Evolutionary conservation across 2,797 vertebrate genomes (phyloP).

Genomic region (Accipiter badius): DNA sequence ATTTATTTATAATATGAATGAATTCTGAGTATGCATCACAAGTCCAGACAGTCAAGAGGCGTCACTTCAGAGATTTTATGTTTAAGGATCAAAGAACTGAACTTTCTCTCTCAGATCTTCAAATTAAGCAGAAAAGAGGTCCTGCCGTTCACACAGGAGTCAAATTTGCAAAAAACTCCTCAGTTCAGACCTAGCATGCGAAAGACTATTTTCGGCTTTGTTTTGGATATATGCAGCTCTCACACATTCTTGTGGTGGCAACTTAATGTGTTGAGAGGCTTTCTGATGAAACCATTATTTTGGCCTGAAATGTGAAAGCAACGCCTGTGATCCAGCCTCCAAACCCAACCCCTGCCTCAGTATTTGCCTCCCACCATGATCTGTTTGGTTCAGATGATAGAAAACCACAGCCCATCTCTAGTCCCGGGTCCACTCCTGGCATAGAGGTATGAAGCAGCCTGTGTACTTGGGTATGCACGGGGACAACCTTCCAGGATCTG

Average conservation of each 20-base stretch:
- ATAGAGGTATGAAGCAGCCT: neutral
- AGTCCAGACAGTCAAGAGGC: neutral
- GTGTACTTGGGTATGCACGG: fast-evolving
- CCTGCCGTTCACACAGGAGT: neutral
- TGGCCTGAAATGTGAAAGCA: neutral
- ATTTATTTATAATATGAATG: neutral
- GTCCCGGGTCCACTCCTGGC: neutral
- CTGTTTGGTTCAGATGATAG: neutral
- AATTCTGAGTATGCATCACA: neutral
- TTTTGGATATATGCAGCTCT: neutral
- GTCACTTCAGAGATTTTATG: neutral
- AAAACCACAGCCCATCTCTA: neutral
- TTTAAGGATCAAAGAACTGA: neutral
- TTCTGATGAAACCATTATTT: neutral
- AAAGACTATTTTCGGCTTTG: neutral
- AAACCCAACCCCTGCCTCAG: neutral
- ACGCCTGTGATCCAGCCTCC: fast-evolving
- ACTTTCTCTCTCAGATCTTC: neutral
- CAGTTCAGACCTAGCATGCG: neutral
- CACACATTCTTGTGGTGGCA: neutral
- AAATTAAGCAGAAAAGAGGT: neutral
- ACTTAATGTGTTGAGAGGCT: neutral
- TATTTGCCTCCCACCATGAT: neutral
- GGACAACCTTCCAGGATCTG: neutral
- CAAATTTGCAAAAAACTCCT: neutral